Evolutionary conservation across 1,140 invertebrate genomes (phyloP).

Genomic region (Planococcus citri): DNA sequence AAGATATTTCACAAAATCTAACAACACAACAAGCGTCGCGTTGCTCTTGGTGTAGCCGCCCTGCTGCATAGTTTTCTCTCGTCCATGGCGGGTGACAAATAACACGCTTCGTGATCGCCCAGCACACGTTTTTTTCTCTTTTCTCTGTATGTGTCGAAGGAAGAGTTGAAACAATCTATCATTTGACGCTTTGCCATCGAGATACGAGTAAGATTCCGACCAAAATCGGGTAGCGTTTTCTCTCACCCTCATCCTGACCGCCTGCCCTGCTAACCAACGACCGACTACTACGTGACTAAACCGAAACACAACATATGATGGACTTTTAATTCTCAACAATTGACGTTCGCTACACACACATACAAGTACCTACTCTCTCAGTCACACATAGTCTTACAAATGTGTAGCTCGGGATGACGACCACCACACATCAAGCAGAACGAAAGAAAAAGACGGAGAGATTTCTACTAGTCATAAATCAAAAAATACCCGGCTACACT

Average conservation of each 20-base stretch:
- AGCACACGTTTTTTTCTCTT: too few relatives aligned
- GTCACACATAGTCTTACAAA: too few relatives aligned
- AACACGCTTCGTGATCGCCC: background rate
- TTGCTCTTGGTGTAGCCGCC: too few relatives aligned
- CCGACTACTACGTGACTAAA: constrained; percentile 18
- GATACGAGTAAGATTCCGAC: background rate
- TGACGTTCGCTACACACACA: background rate
- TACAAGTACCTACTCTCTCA: too few relatives aligned
- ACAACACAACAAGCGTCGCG: too few relatives aligned
- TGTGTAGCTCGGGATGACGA: too few relatives aligned
- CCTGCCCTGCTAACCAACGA: too few relatives aligned
- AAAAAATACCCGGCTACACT: background rate
- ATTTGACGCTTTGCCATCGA: background rate
- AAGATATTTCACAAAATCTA: constrained; percentile 17
- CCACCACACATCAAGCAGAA: too few relatives aligned
- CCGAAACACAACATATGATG: constrained; percentile 13
- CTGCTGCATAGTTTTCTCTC: background rate
- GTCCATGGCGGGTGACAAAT: constrained; percentile 3
- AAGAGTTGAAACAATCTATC: constrained; percentile 13
- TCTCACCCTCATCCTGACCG: too few relatives aligned
- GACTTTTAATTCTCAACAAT: constrained; percentile 13
- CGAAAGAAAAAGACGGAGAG: background rate
- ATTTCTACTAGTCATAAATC: background rate
- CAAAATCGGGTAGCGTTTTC: too few relatives aligned
- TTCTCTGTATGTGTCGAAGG: constrained; percentile 7